Evolutionary conservation across 2,113 vertebrate species (phyloP), one percentile per base, ranked within the genome.

Genomic region (Amphiprion percula): DNA sequence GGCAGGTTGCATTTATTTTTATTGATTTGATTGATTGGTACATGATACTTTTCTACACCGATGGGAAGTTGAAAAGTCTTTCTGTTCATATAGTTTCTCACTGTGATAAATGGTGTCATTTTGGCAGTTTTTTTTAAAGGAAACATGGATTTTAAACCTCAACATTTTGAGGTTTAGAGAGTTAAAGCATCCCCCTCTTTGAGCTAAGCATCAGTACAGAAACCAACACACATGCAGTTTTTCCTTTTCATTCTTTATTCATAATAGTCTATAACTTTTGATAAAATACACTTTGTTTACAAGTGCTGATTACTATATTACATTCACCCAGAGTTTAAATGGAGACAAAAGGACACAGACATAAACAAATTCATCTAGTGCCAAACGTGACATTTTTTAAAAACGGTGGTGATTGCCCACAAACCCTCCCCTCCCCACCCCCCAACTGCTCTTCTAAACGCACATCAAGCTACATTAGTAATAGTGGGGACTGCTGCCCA

Each of bases 271-370:
- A 92, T 80, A 88, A 91, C 80, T 79, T 90, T 79, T 65, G 86
- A 91, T 94, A 95, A 94, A 96, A 95, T 94, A 95, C 94, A 91
- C 60, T 85, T 93, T 93, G 87, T 87, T 94, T 94, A 95, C 93
- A 86, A 94, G 94, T 94, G 95, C 92, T 95, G 94, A 95, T 95
- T 92, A 91, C 90, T 88, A 93, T 91, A 72, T 83, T 95, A 96
- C 95, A 95, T 94, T 95, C 95, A 91, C 86, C 84, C 90, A 77
- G 91, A 91, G 85, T 91, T 91, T 87, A 90, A 94, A 92, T 90
- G 93, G 91, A 91, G 88, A 86, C 64, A 86, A 79, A 86, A 85
- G 1, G 0, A 76, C 77, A 85, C 72, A 86, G 37, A 87, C 46
- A 86, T 84, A 68, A 85, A 88, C 83, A 90, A 77, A 84, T 80